phyloP scores from a whole-genome alignment of 2,888 invertebrate species.

The Glaucopsyche alexis region DNA sequence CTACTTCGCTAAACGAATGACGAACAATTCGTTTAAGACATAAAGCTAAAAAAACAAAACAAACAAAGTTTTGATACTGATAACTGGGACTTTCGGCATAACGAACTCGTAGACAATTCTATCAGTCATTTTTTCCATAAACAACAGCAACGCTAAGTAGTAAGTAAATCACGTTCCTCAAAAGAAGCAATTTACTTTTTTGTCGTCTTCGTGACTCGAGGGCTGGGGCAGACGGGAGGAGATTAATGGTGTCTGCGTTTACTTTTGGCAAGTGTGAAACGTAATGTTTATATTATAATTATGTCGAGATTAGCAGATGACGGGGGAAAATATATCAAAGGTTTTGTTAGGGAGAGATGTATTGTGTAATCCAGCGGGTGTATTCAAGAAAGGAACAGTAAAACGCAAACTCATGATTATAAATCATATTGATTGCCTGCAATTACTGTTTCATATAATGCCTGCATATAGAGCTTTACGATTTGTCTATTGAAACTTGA shows the following conservation, averaged over 20 bases:
- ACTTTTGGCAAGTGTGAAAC: constrained; percentile 27
- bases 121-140: constrained; percentile 29
- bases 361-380: not conserved
- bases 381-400: not conserved
- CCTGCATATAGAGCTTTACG: not conserved
- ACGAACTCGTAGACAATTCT: constrained; percentile 27
- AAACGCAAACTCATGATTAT: constrained; percentile 1
- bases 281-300: constrained; percentile 24
- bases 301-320: constrained; percentile 31
- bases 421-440: not conserved
- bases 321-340: not conserved
- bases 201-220: constrained; percentile 32
- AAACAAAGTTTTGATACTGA: not conserved
- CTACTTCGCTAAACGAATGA: not conserved
- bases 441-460: not conserved
- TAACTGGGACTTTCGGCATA: not conserved
- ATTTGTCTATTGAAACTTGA: not conserved
- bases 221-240: constrained; percentile 30
- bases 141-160: constrained; percentile 29
- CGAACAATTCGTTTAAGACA: not conserved
- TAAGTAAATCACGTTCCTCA: constrained; percentile 32
- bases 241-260: constrained; percentile 33
- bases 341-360: not conserved
- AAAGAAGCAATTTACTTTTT: constrained; percentile 31
- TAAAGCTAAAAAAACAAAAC: not conserved